These are phyloP conservation scores for Etia nguti DNA, from an alignment of 2,113 vertebrate genomes.

Conservation along the genomic window DNA sequence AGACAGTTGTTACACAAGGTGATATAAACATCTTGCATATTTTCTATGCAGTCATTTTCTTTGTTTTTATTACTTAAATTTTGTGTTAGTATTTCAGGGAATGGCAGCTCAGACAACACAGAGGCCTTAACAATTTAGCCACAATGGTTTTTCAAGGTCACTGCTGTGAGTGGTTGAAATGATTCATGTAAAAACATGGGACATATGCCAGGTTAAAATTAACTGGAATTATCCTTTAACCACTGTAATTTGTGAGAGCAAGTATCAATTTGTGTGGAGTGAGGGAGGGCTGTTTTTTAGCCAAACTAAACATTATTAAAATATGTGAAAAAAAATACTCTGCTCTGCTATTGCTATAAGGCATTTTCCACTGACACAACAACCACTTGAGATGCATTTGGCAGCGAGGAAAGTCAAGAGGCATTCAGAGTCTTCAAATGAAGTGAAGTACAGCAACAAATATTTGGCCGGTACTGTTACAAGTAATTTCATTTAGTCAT, in stretches of 20 bases:
- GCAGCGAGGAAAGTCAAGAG: not conserved
- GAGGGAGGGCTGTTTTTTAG: not conserved
- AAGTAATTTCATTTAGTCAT: not conserved
- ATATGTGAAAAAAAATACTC: not conserved
- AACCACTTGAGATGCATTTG: not conserved
- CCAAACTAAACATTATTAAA: not conserved
- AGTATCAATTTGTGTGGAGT: not conserved
- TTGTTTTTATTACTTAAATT: not conserved
- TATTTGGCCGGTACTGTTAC: not conserved
- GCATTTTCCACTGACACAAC: not conserved
- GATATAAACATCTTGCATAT: not conserved
- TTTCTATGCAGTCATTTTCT: not conserved
- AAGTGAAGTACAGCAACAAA: not conserved
- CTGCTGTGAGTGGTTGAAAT: not conserved
- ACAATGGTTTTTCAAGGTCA: not conserved
- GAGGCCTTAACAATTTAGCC: not conserved
- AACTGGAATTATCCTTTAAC: not conserved
- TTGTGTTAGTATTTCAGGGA: not conserved
- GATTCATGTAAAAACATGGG: not conserved
- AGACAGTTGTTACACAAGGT: not conserved
- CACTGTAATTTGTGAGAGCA: not conserved
- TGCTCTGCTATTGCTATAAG: not conserved
- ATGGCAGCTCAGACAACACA: not conserved
- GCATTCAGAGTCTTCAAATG: not conserved
- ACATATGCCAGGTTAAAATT: not conserved